Evolutionary conservation across 2,797 vertebrate genomes (phyloP), one percentile per base, ranked within the genome.

Genomic region (Phoeniculus purpureus): DNA sequence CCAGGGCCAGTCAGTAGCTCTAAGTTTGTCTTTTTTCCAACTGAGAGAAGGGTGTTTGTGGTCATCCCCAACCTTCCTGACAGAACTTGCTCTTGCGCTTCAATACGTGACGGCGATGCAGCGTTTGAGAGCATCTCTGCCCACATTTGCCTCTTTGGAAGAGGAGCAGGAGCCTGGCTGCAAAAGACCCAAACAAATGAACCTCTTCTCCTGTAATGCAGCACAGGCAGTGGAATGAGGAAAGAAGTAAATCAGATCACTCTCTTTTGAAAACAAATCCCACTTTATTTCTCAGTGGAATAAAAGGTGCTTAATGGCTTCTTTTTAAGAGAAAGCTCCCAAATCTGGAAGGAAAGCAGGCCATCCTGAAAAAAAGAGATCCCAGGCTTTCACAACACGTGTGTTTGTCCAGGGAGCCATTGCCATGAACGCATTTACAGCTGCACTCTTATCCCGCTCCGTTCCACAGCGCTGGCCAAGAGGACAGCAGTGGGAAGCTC

Each of bases 271-370:
- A 58, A 82, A 51, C 48, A 48, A 8, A 27, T 6, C 15, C 8
- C 9, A 6, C 4, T 9, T 17, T 78, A 16, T 66, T 85, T 71
- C 81, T 86, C 80, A 31, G n/a, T 54, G 43, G 71, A 81, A 55
- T 92, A 90, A 86, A 94, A 90, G 43, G 71, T 90, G 61, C 81
- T 65, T 93, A 94, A 94, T 94, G 74, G 71, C 56, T 90, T 79
- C 62, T 11, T 85, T 92, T 67, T 26, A 26, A 67, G 81, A 52
- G 9, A 48, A 21, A 48, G 20, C 47, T 20, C 60, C 56, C 61
- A 88, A 86, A 80, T 79, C 64, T 92, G 83, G 92, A 90, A 91
- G 85, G 74, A 84, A 91, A 88, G 37, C 21, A 79, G 77, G 5
- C 64, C 54, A 55, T 86, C 73, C 76, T 81, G 87, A 73, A 93